A percentile compares a stretch with the other conserved stretches of the same genome.
Conservation (phyloP, 2,797 vertebrate genomes). For the Pristis pectinata region DNA sequence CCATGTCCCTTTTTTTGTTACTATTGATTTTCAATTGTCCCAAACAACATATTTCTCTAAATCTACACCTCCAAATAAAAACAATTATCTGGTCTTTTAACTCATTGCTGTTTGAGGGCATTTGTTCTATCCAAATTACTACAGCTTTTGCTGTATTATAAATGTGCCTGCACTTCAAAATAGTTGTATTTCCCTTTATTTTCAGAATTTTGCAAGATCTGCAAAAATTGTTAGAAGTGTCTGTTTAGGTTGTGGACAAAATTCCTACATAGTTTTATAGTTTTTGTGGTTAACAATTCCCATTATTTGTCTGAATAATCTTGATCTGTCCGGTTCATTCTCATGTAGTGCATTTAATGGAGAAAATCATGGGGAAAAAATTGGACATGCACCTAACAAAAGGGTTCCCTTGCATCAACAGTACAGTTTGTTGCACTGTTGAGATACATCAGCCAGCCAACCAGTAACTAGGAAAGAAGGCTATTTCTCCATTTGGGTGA, state of each 20-base stretch:
- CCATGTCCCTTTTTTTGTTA: neutral
- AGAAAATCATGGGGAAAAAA: neutral
- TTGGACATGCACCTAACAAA: neutral
- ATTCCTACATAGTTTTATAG: neutral
- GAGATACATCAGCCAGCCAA: neutral
- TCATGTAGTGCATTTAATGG: neutral
- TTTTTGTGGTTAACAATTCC: neutral
- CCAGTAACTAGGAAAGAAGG: neutral
- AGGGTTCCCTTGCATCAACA: neutral
- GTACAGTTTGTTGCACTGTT: neutral
- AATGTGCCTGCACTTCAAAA: neutral
- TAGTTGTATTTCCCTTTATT: neutral
- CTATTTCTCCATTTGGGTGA: neutral
- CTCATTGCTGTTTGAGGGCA: neutral
- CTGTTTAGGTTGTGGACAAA: neutral
- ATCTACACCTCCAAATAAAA: neutral
- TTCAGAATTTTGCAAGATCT: neutral
- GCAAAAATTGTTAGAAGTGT: neutral
- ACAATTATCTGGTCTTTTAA: neutral
- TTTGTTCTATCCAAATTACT: neutral
- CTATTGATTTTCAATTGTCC: neutral
- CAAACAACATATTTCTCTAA: neutral
- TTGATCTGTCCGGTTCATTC: neutral
- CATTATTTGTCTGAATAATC: neutral
- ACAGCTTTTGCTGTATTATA: neutral